Base-by-base conservation (phyloP, 2,888 invertebrate genomes). In the Macaria liturata region DNA sequence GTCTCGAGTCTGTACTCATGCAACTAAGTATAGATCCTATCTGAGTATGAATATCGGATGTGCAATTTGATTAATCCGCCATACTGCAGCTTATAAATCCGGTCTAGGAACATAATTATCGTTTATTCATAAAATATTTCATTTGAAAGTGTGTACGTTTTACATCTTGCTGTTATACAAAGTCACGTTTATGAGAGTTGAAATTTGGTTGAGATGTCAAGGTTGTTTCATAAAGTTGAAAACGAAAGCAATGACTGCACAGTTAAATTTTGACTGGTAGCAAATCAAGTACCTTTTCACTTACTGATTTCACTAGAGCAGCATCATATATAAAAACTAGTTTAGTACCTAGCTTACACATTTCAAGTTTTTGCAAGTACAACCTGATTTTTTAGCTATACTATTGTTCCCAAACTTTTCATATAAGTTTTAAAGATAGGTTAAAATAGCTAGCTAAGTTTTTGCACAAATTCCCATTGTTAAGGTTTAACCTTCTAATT, bases 1-100 rank as follows among this genome's bases (percentile, higher is more conserved):
- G 31, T 42, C 52, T 20, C 31, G 9, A 43, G 48, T 43, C 31
- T 9, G 8, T 32, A 3, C 20, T 1, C 7, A 51, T 1, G 8
- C 42, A 42, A 42, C 8, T 4, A 4, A n/a, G 8, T 42, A 39
- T 9, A 4, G 42, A 42, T n/a, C 4, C 39, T 5, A n/a, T 5
- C n/a, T n/a, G 4, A 8, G 42, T 5, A 42, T 42, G 42, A n/a
- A 54, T 43, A 54, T 48, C 54, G 54, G 42, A 53, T 58, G 44
- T 50, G 47, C 48, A 48, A 50, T 54, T 31, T 51, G 44, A 54
- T 54, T 39, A 30, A 5, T 49, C 57, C 45, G 31, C 47, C 54
- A 61, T 9, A 42, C 50, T 53, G 52, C 46, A n/a, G 32, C 44
- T 56, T 52, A 56, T 55, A 54, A 49, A 53, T 53, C 40, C 46